Conservation (phyloP, 2,888 invertebrate species). For the Xestia ashworthii region DNA sequence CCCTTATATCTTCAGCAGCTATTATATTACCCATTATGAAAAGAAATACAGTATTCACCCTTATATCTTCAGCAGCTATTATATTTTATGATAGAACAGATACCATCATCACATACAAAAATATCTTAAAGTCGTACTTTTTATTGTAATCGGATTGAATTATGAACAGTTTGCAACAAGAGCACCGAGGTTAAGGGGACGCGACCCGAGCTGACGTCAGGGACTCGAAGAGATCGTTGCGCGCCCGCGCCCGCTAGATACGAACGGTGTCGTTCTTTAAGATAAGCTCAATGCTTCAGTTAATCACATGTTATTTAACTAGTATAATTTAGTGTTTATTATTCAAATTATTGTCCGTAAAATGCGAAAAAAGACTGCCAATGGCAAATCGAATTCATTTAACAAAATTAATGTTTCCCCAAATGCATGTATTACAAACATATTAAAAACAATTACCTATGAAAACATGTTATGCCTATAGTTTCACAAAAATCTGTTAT, state of each 20-base stretch:
- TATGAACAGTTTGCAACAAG: conserved; percentile 76
- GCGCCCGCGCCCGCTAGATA: conserved; percentile 79
- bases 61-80: conserved; percentile 12
- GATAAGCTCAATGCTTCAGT: conserved; percentile 73
- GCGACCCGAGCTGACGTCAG: conserved; percentile 79
- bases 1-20: conserved; percentile 8
- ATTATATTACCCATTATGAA: too few species aligned
- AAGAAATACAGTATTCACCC: too few species aligned
- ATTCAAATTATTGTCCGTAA: conserved; percentile 1
- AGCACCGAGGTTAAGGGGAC: conserved; percentile 81
- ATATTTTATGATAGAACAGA: not conserved
- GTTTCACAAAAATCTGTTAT: conserved; percentile 19
- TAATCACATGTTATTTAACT: conserved; percentile 65
- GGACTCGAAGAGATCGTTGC: conserved; percentile 69
- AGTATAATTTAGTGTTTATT: conserved; percentile 11
- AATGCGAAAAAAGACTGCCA: not conserved
- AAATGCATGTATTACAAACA: conserved; percentile 9
- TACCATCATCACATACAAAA: conserved; percentile 3
- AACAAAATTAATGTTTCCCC: not conserved
- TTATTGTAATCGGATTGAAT: conserved; percentile 75
- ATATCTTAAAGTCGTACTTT: conserved; percentile 61
- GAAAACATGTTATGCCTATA: conserved; percentile 11
- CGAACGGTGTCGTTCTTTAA: conserved; percentile 70
- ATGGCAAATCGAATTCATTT: not conserved
- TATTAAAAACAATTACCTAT: not conserved